Evolutionary conservation across 1,140 invertebrate genomes (phyloP), one percentile per base, ranked within the genome.

Genomic region (Leptonema lineaticorne): DNA sequence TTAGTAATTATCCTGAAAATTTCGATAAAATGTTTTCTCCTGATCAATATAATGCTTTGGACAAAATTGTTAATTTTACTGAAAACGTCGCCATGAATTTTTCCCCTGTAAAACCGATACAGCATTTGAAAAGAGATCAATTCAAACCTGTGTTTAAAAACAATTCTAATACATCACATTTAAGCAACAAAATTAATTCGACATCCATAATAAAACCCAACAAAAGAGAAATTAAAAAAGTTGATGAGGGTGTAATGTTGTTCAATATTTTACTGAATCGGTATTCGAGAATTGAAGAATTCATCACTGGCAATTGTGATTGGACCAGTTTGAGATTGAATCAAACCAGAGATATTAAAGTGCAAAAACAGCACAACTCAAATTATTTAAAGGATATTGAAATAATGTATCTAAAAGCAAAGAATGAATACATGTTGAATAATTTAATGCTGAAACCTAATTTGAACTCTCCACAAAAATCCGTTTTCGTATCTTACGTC

Each of bases 61-160:
- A 83, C 48, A 83, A 82, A 76, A 83, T 83, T 77, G 81, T 81
- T 68, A 78, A 81, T 68, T 83, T 83, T 74, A 81, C 81, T 16
- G 79, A 83, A 67, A 82, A 80, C 70, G 81, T 79, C 0, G 77
- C 81, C 0, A 78, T 70, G 28, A 65, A 68, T 57, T 73, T 83
- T 73, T 79, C 80, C 63, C 74, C 81, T 1, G 78, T 78, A 0
- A 82, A 82, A 75, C 70, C 74, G 7, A n/a, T n/a, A n/a, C n/a
- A n/a, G n/a, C 63, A 58, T 14, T 63, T 0, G 80, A 77, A 69
- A 76, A 79, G 29, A 81, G 80, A 71, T 76, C 78, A 66, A 3
- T 7, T 9, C 30, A 59, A 53, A 11, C 24, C 37, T 26, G 1
- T 26, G 11, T 26, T 5, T 26, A 26, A 8, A 26, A 53, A 22